phyloP scores from a whole-genome alignment of 2,113 vertebrate species.

The Sminthopsis crassicaudata region DNA sequence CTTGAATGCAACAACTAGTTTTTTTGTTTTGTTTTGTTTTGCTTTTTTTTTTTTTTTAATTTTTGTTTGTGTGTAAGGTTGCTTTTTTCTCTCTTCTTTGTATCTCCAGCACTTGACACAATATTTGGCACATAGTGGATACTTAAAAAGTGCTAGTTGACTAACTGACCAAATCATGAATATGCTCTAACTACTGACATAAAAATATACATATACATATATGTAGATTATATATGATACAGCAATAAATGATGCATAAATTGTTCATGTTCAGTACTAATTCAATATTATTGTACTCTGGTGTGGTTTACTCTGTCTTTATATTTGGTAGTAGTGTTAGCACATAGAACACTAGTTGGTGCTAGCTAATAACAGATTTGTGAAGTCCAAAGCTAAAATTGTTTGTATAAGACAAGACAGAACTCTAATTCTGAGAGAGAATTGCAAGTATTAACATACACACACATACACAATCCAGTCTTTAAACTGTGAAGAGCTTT shows the following conservation, averaged over 20 bases:
- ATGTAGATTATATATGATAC: not conserved
- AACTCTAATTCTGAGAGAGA: constrained; percentile 30
- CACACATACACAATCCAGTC: not conserved
- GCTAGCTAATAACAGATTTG: constrained; percentile 55
- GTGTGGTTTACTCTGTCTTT: constrained; percentile 37
- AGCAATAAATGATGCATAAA: not conserved
- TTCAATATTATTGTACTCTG: not conserved
- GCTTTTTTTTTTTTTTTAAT: too few species aligned
- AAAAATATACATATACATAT: not conserved
- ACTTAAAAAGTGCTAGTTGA: not conserved
- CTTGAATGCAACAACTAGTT: not conserved
- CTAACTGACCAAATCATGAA: not conserved
- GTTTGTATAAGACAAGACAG: constrained; percentile 31
- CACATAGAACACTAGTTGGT: constrained; percentile 71
- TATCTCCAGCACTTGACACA: not conserved
- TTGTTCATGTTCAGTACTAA: not conserved
- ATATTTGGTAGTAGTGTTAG: constrained; percentile 51
- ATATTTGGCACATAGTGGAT: not conserved
- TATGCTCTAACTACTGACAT: not conserved
- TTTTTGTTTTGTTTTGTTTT: not conserved
- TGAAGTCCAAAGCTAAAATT: constrained; percentile 18
- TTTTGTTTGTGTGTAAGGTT: too few species aligned
- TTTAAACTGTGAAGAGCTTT: constrained; percentile 48
- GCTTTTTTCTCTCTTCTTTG: not conserved
- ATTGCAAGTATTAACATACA: not conserved